Evolutionary conservation across 2,888 invertebrate genomes (phyloP), one percentile per base, ranked within the genome.

Genomic region (Diaphora mendica): DNA sequence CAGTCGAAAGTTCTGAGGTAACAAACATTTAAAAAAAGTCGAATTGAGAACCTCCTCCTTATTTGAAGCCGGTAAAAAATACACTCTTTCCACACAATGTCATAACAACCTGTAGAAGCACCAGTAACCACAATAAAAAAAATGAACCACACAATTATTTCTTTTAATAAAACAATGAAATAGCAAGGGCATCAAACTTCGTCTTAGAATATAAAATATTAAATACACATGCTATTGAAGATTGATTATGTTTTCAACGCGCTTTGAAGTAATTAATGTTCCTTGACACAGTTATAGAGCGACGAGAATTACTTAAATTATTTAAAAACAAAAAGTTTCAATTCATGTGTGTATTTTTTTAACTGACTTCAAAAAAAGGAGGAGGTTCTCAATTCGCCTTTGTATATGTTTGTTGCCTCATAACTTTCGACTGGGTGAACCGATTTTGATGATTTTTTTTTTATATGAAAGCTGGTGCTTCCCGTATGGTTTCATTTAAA

Each of bases 161-260:
- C 15, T n/a, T 68, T 35, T 35, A 17, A n/a, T n/a, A 68, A 55
- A 35, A 82, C 74, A 83, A 82, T 74, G 68, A 90, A 91, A 91
- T 90, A 90, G 90, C 91, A 91, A 91, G 91, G 90, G 81, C 82
- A 88, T 73, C 67, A 78, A 72, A 84, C 80, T 78, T 74, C 81
- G 76, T 78, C 83, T 82, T 71, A 70, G 11, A 69, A 76, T 73
- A 48, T 51, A 39, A 74, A 55, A 48, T 69, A 72, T 55, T 65
- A 65, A 42, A 71, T 39, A 55, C 55, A 51, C 51, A 70, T 70
- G 72, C 42, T 71, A 67, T 77, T 79, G 30, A 73, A 79, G 77
- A 84, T 85, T 79, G 72, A 84, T 84, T 79, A 85, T 73, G 13
- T 73, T 77, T 76, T 76, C 74, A 75, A 76, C 76, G 73, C 67